Conservation (phyloP, 2,888 invertebrate genomes). For the Arctia plantaginis region DNA sequence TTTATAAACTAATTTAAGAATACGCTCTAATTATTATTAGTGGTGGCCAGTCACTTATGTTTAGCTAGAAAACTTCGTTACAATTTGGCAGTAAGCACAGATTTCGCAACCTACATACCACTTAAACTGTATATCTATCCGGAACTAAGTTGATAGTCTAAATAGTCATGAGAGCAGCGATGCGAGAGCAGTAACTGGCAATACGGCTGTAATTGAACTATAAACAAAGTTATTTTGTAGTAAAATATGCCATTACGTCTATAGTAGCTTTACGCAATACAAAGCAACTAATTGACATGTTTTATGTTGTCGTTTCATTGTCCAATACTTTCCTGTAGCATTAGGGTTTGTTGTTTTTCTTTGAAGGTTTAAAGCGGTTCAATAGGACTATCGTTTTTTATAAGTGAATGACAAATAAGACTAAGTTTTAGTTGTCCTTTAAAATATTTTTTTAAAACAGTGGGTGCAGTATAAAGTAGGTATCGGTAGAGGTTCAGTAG, state of each 20-base stretch:
- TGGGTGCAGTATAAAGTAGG: too few relatives aligned
- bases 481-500: too few relatives aligned
- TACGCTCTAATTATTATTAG: constrained; percentile 1
- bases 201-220: constrained; percentile 19
- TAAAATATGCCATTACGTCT: constrained; percentile 21
- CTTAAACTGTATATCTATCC: neutral
- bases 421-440: neutral
- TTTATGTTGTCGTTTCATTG: constrained; percentile 5
- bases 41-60: neutral
- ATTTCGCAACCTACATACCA: neutral
- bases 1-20: neutral
- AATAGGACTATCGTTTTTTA: neutral
- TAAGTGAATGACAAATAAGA: neutral
- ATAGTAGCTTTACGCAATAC: constrained; percentile 21
- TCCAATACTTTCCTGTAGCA: constrained; percentile 7
- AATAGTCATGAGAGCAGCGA: constrained; percentile 15
- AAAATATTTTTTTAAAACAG: neutral
- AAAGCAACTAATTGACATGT: constrained; percentile 5
- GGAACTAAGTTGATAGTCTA: constrained; percentile 23
- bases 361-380: neutral
- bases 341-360: neutral
- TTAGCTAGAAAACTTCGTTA: constrained; percentile 1
- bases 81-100: neutral
- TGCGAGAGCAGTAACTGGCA: constrained; percentile 16
- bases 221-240: constrained; percentile 21